phyloP scores from a whole-genome alignment of 1,140 invertebrate species.

The Saccostrea glomerata region DNA sequence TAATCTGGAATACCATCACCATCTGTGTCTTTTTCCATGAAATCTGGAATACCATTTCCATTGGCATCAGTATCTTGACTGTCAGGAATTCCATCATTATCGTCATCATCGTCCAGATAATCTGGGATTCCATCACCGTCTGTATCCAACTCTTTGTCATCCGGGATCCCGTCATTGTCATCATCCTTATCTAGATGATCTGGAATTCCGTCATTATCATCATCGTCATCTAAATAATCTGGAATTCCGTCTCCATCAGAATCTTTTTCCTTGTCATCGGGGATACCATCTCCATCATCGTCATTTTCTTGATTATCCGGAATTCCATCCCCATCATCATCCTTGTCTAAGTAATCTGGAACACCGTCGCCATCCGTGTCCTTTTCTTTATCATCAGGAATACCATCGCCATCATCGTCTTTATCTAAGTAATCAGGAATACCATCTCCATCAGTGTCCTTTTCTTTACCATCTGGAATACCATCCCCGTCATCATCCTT shows the following conservation, averaged over 20 bases:
- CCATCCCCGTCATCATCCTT: slow-evolving; percentile 70
- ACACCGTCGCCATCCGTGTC: slow-evolving; percentile 70
- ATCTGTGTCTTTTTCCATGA: slow-evolving; percentile 68
- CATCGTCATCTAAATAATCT: slow-evolving; percentile 69
- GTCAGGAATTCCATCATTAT: slow-evolving; percentile 73
- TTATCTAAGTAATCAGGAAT: slow-evolving; percentile 71
- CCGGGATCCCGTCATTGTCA: slow-evolving; percentile 71
- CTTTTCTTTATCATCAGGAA: slow-evolving; percentile 70
- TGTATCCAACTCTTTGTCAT: slow-evolving; percentile 66
- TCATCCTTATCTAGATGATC: slow-evolving; percentile 70
- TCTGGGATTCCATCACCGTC: slow-evolving; percentile 74
- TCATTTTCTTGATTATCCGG: slow-evolving; percentile 70
- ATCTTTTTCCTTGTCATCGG: slow-evolving; percentile 67
- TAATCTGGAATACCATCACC: slow-evolving; percentile 73
- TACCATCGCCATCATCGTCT: slow-evolving; percentile 71
- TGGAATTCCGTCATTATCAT: slow-evolving; percentile 75
- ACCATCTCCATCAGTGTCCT: slow-evolving; percentile 72
- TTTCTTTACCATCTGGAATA: slow-evolving; percentile 69
- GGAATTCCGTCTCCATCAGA: slow-evolving; percentile 72
- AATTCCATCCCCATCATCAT: slow-evolving; percentile 75
- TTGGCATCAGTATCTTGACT: slow-evolving; percentile 66
- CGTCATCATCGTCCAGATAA: slow-evolving; percentile 72
- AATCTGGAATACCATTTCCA: slow-evolving; percentile 70
- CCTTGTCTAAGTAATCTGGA: slow-evolving; percentile 65
- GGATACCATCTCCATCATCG: slow-evolving; percentile 65